Percentiles rank a stretch among this genome's conserved stretches.
Conservation (phyloP, 2,113 vertebrate genomes). For the Nannospalax galili region DNA sequence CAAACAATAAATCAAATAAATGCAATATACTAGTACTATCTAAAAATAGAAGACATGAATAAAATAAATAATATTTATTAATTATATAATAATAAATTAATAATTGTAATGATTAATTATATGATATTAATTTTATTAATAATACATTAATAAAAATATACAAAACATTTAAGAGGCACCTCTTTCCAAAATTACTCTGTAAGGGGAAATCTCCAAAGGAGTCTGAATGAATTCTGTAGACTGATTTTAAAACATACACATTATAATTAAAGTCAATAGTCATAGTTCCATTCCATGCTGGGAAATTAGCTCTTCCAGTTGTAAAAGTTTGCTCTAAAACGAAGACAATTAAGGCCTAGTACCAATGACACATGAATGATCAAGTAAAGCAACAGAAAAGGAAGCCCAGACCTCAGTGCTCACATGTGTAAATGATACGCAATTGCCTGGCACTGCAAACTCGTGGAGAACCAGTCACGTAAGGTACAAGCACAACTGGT, state of each 20-base stretch:
- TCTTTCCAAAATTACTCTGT: constrained; percentile 9
- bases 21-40: neutral
- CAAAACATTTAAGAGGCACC: neutral
- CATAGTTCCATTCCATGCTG: neutral
- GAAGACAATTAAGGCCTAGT: neutral
- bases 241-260: neutral
- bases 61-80: neutral
- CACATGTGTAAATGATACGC: neutral
- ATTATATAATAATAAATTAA: no score
- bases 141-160: neutral
- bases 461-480: neutral
- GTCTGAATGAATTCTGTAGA: neutral
- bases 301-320: neutral
- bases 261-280: neutral
- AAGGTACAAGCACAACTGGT: neutral
- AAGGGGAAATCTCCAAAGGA: neutral
- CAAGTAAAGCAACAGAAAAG: neutral
- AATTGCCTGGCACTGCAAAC: neutral
- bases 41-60: neutral
- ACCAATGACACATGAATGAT: neutral
- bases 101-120: no score
- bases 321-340: neutral
- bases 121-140: no score
- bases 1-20: constrained; percentile 22
- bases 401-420: neutral